These are phyloP conservation scores for Cricetomys ansorgei DNA, from an alignment of 2,113 vertebrate species.

Conservation along the genomic window DNA sequence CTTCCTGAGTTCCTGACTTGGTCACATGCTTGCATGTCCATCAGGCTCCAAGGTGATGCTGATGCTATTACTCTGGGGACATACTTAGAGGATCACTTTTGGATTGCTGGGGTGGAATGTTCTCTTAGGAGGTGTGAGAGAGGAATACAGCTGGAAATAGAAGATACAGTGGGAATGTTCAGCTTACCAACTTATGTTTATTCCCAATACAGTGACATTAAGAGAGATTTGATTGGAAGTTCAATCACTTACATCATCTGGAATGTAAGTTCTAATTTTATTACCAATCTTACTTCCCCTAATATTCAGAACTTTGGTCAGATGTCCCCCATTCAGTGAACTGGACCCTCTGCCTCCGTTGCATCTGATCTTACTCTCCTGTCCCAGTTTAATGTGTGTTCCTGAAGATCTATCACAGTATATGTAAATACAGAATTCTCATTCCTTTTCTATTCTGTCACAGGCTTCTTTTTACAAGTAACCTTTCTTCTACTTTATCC, in stretches of 20 bases:
- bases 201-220: not conserved
- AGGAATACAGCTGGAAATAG: not conserved
- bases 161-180: not conserved
- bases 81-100: not conserved
- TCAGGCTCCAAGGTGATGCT: not conserved
- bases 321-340: not conserved
- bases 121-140: not conserved
- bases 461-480: not conserved
- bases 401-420: not conserved
- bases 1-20: not conserved
- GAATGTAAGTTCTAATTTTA: constrained; percentile 16
- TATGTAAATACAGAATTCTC: not conserved
- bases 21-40: not conserved
- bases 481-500: not conserved
- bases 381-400: not conserved
- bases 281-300: constrained; percentile 21
- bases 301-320: constrained; percentile 13
- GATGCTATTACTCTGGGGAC: not conserved
- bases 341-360: not conserved
- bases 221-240: not conserved
- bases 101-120: not conserved
- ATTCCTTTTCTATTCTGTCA: not conserved
- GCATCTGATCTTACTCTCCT: not conserved
- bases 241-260: not conserved
- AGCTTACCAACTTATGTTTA: not conserved